phyloP scores from a whole-genome alignment of 1,140 invertebrate genomes.

The Drosophila auraria region DNA sequence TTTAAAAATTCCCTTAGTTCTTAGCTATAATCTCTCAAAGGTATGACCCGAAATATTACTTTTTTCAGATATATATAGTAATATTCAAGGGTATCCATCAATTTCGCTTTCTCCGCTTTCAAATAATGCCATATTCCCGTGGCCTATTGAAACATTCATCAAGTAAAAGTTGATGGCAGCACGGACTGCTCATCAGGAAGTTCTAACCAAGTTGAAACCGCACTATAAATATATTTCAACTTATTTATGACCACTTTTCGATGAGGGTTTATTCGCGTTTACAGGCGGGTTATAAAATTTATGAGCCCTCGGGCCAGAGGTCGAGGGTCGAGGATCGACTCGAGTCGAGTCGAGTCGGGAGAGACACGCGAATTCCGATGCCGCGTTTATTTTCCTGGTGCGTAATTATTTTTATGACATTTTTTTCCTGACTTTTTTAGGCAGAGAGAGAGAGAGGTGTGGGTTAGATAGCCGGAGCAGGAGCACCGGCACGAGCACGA shows the following conservation, averaged over 20 bases:
- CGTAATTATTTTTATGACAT: slow-evolving; percentile 84
- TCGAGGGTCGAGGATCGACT: slow-evolving; percentile 27
- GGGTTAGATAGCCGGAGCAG: slow-evolving; percentile 11
- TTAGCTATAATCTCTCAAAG: not conserved
- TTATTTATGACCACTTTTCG: slow-evolving; percentile 80
- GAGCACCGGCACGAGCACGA: not conserved
- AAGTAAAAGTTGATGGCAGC: slow-evolving; percentile 40
- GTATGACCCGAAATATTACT: not conserved
- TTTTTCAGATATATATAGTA: not conserved
- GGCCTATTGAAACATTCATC: slow-evolving; percentile 47
- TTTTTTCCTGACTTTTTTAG: slow-evolving; percentile 34
- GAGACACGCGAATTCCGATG: slow-evolving; percentile 61
- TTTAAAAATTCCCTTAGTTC: no score
- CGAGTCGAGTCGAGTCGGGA: not conserved
- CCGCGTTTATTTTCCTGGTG: slow-evolving; percentile 66
- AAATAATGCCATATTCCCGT: slow-evolving; percentile 27
- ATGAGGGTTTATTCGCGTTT: slow-evolving; percentile 77
- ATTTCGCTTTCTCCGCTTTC: not conserved
- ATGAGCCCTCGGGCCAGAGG: slow-evolving; percentile 42
- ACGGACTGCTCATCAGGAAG: slow-evolving; percentile 26
- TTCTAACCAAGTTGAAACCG: slow-evolving; percentile 54
- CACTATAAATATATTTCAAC: slow-evolving; percentile 79
- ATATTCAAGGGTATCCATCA: not conserved
- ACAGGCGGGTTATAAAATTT: slow-evolving; percentile 78
- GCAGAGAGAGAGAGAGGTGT: slow-evolving; percentile 1